These are phyloP conservation scores for Drosophila multiciliata DNA, from an alignment of 2,888 invertebrate species.

Conservation along the genomic window DNA sequence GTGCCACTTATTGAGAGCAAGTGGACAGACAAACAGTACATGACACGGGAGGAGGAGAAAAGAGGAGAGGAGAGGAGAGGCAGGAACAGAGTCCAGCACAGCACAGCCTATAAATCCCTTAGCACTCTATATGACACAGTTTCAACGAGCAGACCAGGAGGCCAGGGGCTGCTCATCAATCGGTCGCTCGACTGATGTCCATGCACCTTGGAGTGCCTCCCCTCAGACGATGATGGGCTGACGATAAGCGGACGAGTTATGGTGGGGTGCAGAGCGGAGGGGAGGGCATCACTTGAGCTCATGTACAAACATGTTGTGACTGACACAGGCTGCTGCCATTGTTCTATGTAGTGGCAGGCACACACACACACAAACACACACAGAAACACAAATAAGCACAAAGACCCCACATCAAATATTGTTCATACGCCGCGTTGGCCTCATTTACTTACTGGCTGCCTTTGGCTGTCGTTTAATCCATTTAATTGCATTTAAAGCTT, in stretches of 20 bases:
- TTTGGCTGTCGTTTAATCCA: constrained; percentile 58
- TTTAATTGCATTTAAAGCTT: constrained; percentile 67
- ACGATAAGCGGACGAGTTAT: constrained; percentile 58
- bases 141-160: constrained; percentile 24
- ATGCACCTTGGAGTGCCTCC: constrained; percentile 61
- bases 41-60: constrained; percentile 6
- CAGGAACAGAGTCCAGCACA: constrained; percentile 28
- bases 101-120: constrained; percentile 70
- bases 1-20: constrained; percentile 72
- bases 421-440: constrained; percentile 51
- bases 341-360: constrained; percentile 44
- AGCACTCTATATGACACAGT: constrained; percentile 82
- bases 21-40: constrained; percentile 29
- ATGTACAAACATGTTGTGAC: constrained; percentile 58
- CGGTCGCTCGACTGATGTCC: constrained; percentile 61
- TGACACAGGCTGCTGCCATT: constrained; percentile 54
- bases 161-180: constrained; percentile 60
- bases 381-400: not conserved
- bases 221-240: constrained; percentile 65
- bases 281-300: constrained; percentile 18
- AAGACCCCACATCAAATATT: constrained; percentile 5
- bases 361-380: constrained; percentile 16
- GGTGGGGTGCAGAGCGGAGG: not conserved
- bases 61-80: not conserved
- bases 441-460: constrained; percentile 25